A percentile compares a stretch with the other conserved stretches of the same genome.
phyloP scores from a whole-genome alignment of 2,797 vertebrate species.

The Lacerta viridis region DNA sequence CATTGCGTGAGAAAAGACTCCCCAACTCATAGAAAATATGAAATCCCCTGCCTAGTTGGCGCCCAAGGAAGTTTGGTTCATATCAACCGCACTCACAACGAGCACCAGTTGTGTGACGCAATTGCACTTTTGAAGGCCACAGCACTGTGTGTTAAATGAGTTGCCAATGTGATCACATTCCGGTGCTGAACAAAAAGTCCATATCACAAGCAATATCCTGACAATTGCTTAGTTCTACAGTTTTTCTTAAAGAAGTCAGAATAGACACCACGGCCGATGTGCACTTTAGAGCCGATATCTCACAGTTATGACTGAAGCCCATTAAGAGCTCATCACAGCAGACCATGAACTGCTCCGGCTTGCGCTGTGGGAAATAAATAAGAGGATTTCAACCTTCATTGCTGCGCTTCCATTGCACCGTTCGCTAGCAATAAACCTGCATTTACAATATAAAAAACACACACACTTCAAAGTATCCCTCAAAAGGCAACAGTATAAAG shows the following conservation, averaged over 20 bases:
- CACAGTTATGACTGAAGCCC: conserved; percentile 19
- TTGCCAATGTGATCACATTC: background rate
- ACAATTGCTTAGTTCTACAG: conserved; percentile 8
- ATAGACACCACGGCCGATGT: background rate
- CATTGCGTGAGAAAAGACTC: no score
- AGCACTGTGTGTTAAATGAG: background rate
- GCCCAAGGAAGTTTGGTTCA: background rate
- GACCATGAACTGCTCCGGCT: conserved; percentile 24
- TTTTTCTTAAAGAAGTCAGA: conserved; percentile 10
- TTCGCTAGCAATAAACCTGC: conserved; percentile 42
- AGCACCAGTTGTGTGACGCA: background rate
- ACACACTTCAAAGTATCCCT: conserved; percentile 25
- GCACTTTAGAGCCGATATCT: background rate
- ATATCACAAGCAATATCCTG: conserved; percentile 9
- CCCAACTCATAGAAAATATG: background rate
- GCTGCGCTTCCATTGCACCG: conserved; percentile 24
- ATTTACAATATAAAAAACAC: conserved; percentile 8
- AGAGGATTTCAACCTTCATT: conserved; percentile 11
- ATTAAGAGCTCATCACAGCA: conserved; percentile 11
- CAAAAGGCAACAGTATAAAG: conserved; percentile 38
- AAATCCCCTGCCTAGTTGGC: background rate
- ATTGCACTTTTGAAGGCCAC: background rate
- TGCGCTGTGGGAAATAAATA: conserved; percentile 22
- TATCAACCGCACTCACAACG: background rate
- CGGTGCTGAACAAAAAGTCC: background rate